These are phyloP conservation scores for Linurgus olivaceus DNA, from an alignment of 2,797 vertebrate species.

Conservation along the genomic window DNA sequence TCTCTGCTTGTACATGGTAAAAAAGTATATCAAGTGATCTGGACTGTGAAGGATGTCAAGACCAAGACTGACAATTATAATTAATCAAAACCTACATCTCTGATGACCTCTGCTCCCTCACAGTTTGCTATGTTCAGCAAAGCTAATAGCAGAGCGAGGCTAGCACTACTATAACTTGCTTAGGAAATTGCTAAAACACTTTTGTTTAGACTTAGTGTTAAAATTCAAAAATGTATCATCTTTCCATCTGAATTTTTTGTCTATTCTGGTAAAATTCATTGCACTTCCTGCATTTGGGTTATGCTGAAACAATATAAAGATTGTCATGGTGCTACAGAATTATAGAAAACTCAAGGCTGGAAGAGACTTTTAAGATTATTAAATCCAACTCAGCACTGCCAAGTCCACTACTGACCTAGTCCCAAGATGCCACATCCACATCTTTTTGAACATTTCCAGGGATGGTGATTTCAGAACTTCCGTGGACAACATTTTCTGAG, in stretches of 20 bases:
- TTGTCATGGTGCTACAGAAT: neutral
- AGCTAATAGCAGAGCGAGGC: neutral
- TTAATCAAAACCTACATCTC: neutral
- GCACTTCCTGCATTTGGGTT: neutral
- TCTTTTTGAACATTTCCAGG: neutral
- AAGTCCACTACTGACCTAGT: neutral
- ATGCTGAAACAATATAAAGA: neutral
- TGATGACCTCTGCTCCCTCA: neutral
- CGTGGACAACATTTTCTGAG: neutral
- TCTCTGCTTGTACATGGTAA: accelerated
- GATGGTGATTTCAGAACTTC: neutral
- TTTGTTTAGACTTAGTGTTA: neutral
- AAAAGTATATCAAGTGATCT: neutral
- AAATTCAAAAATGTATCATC: neutral
- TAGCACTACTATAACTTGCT: neutral
- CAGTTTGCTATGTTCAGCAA: neutral
- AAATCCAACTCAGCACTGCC: neutral
- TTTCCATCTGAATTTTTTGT: neutral
- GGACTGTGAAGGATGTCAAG: neutral
- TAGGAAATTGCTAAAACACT: neutral
- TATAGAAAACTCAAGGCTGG: neutral
- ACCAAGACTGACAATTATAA: neutral
- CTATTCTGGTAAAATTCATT: neutral
- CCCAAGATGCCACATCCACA: neutral
- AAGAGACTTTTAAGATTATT: neutral